Evolutionary conservation across 2,888 invertebrate genomes (phyloP), one percentile per base, ranked within the genome.

Genomic region (Caenorhabditis sinica): DNA sequence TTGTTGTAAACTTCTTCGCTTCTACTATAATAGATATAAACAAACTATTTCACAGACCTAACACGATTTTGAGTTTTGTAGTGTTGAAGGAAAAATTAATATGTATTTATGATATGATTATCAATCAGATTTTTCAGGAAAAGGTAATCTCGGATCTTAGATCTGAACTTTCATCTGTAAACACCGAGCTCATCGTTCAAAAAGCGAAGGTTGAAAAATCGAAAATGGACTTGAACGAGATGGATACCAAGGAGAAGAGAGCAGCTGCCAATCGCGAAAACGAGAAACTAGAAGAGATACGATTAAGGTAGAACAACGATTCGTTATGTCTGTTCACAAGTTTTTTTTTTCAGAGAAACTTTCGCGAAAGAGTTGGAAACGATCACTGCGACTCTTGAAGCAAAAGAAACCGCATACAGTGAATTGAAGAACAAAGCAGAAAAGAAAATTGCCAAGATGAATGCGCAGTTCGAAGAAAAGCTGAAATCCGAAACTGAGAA

Each of bases 341-440:
- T 20, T 5, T n/a, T 28, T 11, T 15, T 72, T 73, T 82, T n/a
- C 71, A 80, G 76, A 71, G 85, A 85, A 51, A 85, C 72, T 0
- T 85, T 85, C 30, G 81, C 84, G 11, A 58, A 68, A 1, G 82
- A 83, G 17, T 60, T 87, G 40, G 85, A 87, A 49, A 82, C 74
- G 11, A 68, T 72, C 58, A 23, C 40, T 17, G 68, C 53, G 53
- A 8, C 43, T 6, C 17, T 85, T 11, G 79, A 77, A 49, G 68
- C 77, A 13, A 76, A 75, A 30, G 86, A 86, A 25, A 30, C 36
- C 0, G 81, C 77, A 0, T 73, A 80, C 28, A 49, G 60, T 8
- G 85, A 87, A 11, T 28, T 82, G 73, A 80, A 85, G 25, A 11
- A 51, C 23, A 86, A 86, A 51, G 83, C 82, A 17, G 88, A 89